Conservation (phyloP, 92 coral and sea anemone species). For the Phenganax marumi region DNA sequence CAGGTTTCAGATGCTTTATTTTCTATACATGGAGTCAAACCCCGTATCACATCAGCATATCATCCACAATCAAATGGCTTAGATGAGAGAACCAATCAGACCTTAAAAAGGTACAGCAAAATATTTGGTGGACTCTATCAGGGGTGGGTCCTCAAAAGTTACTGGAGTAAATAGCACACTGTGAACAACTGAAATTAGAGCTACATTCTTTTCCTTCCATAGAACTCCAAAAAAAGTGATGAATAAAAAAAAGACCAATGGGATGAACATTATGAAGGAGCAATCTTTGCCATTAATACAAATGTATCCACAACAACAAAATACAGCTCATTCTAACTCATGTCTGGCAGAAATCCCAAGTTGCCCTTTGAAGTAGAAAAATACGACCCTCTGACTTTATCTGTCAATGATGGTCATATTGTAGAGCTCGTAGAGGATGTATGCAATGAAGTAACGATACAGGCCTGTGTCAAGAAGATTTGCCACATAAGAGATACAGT, state of each 20-base stretch:
- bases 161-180: background rate
- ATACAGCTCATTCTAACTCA: constrained; percentile 63
- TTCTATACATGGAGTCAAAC: constrained; percentile 12
- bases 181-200: background rate
- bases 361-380: constrained; percentile 61
- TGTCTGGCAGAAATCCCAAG: constrained; percentile 55
- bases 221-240: constrained; percentile 62
- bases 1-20: constrained; percentile 36
- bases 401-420: constrained; percentile 18
- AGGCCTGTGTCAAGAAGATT: constrained; percentile 33
- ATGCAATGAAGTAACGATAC: constrained; percentile 15
- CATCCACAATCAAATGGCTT: constrained; percentile 54
- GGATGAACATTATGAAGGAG: constrained; percentile 65
- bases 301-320: constrained; percentile 62
- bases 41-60: constrained; percentile 41
- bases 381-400: background rate
- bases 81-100: constrained; percentile 44
- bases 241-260: constrained; percentile 50
- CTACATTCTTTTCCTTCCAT: background rate
- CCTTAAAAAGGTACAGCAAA: constrained; percentile 31
- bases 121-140: background rate
- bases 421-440: constrained; percentile 15
- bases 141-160: background rate
- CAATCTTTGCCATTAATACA: constrained; percentile 62
- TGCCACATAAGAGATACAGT: constrained; percentile 36